Percentiles rank a stretch among this genome's conserved stretches.
phyloP scores from a whole-genome alignment of 35 echinoderm and acorn worm species.

The Apostichopus japonicus region DNA sequence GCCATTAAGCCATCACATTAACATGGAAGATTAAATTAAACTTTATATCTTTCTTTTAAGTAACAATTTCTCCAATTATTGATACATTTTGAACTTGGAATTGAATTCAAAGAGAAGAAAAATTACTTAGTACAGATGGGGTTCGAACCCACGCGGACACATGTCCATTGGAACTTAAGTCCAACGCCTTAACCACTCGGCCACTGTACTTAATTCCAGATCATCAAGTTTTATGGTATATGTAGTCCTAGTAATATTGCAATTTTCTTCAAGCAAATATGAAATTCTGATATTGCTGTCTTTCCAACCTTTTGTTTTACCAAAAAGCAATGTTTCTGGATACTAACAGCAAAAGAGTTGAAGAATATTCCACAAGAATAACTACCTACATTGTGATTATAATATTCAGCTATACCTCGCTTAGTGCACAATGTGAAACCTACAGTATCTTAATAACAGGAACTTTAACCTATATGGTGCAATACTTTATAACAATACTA shows the following conservation, averaged over 20 bases:
- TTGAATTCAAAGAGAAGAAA: neutral
- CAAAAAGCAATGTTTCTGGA: neutral
- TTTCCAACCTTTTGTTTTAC: neutral
- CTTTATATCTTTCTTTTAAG: neutral
- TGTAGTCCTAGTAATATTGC: neutral
- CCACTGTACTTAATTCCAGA: slow-evolving; percentile 43
- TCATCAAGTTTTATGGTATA: neutral
- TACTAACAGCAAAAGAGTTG: no score
- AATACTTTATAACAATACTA: neutral
- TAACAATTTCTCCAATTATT: neutral
- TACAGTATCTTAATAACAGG: neutral
- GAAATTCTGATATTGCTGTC: neutral
- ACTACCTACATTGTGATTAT: neutral
- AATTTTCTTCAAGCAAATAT: neutral
- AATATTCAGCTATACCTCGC: neutral
- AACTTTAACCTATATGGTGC: slow-evolving; percentile 23
- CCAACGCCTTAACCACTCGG: slow-evolving; percentile 74
- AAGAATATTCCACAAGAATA: neutral
- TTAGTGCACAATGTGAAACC: neutral
- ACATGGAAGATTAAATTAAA: neutral
- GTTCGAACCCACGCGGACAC: slow-evolving; percentile 66
- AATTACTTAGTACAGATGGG: slow-evolving; percentile 45
- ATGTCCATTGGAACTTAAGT: slow-evolving; percentile 74
- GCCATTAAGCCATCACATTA: neutral
- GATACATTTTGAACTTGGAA: neutral